Percentiles rank a stretch among this genome's conserved stretches.
Evolutionary conservation across 2,797 vertebrate genomes (phyloP).

Genomic region (Taeniopygia guttata): DNA sequence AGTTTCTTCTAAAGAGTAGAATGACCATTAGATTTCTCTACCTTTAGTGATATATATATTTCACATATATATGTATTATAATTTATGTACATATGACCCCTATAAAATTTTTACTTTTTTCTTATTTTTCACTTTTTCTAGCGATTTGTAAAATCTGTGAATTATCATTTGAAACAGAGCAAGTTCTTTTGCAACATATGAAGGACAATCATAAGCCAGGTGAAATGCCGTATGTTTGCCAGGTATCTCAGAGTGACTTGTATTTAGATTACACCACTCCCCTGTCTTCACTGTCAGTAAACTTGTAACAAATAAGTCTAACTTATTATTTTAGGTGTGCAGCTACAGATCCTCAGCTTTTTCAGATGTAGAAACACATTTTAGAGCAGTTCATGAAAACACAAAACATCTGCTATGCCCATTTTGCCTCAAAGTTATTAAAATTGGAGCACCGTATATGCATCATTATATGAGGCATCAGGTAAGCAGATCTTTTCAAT

Average conservation of each 20-base stretch:
- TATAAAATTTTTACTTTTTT: background rate
- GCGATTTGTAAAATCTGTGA: constrained; percentile 99
- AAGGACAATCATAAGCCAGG: constrained; percentile 98
- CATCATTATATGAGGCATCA: constrained; percentile 98
- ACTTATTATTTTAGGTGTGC: constrained; percentile 85
- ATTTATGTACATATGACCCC: background rate
- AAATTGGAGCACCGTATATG: constrained; percentile 91
- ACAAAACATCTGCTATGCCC: constrained; percentile 96
- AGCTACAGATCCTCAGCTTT: constrained; percentile 94
- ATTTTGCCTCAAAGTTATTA: constrained; percentile 97
- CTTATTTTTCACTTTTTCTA: constrained; percentile 63
- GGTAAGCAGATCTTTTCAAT: constrained; percentile 74
- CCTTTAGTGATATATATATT: background rate
- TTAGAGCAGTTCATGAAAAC: constrained; percentile 91
- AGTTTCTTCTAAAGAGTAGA: background rate
- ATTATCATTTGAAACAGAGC: constrained; percentile 96
- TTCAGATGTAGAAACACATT: constrained; percentile 94
- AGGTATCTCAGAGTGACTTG: constrained; percentile 76
- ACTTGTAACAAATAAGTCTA: background rate
- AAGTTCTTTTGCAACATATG: constrained; percentile 98
- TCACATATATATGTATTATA: background rate
- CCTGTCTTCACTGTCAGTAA: background rate
- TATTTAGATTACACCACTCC: background rate
- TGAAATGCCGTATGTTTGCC: constrained; percentile 98
- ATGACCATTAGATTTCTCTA: background rate